phyloP scores from a whole-genome alignment of 2,797 vertebrate species.

The Pristis pectinata region DNA sequence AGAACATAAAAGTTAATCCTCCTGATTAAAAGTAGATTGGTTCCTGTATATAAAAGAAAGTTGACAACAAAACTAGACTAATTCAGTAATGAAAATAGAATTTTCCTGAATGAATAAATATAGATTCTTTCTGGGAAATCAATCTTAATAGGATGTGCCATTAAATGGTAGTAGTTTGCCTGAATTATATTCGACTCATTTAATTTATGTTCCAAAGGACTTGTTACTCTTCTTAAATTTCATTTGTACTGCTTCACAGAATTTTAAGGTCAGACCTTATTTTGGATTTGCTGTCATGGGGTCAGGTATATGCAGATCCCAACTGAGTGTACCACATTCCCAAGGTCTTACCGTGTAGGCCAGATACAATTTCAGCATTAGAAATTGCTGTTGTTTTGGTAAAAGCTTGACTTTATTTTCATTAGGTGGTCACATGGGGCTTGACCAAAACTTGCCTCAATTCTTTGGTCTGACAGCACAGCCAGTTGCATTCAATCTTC shows the following conservation, averaged over 20 bases:
- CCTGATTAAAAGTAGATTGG: neutral
- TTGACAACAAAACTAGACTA: neutral
- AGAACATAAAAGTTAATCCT: neutral
- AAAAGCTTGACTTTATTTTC: slow-evolving; percentile 65
- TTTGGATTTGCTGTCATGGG: slow-evolving; percentile 47
- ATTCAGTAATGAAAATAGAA: neutral
- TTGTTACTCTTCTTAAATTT: slow-evolving; percentile 4
- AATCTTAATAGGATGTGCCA: neutral
- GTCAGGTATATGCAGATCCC: slow-evolving; percentile 50
- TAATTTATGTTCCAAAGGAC: slow-evolving; percentile 9
- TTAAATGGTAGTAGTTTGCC: neutral
- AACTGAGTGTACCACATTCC: slow-evolving; percentile 49
- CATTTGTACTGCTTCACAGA: slow-evolving; percentile 17
- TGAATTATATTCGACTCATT: neutral
- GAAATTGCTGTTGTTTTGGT: slow-evolving; percentile 62
- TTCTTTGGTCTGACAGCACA: slow-evolving; percentile 58
- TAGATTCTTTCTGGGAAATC: neutral
- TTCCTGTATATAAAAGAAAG: neutral
- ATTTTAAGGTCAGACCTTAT: slow-evolving; percentile 38
- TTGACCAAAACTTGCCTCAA: slow-evolving; percentile 56
- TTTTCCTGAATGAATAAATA: neutral
- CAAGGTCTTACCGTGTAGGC: slow-evolving; percentile 54
- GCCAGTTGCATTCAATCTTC: slow-evolving; percentile 53
- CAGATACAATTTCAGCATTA: slow-evolving; percentile 60
- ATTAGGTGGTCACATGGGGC: slow-evolving; percentile 63